These are phyloP conservation scores for Eupithecia abbreviata DNA, from an alignment of 2,888 invertebrate genomes.

Conservation along the genomic window DNA sequence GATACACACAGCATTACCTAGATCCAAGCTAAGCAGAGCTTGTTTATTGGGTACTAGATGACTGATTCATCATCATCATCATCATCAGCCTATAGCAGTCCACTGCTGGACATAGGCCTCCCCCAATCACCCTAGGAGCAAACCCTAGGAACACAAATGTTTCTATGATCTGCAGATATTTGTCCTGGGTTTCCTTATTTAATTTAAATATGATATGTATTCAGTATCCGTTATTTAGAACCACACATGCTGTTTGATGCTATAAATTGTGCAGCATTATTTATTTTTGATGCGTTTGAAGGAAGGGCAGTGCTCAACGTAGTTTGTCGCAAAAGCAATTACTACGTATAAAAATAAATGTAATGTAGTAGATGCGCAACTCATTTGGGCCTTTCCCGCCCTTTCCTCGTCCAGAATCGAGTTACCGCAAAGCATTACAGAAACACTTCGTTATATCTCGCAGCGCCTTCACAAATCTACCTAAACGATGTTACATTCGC, in stretches of 20 bases:
- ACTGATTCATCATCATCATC: no score
- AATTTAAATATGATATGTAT: no score
- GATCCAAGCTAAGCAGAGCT: no score
- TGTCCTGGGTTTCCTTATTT: no score
- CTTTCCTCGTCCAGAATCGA: slow-evolving; percentile 22
- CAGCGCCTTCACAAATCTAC: slow-evolving; percentile 51
- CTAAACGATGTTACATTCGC: slow-evolving; percentile 43
- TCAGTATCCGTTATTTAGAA: no score
- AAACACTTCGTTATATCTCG: slow-evolving; percentile 41
- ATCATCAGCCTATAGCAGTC: no score
- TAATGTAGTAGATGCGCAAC: slow-evolving; percentile 1
- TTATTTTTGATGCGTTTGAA: not conserved
- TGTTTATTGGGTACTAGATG: no score
- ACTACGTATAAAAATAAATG: not conserved
- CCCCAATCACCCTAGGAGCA: no score
- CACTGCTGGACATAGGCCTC: no score
- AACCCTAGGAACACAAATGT: no score
- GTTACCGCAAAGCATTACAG: slow-evolving; percentile 39
- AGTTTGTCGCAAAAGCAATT: not conserved
- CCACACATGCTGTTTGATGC: not conserved
- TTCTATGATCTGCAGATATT: no score
- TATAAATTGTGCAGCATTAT: not conserved
- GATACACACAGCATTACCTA: no score
- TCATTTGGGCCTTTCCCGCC: slow-evolving; percentile 1
- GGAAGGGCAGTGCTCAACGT: not conserved